Evolutionary conservation across 1,140 invertebrate species (phyloP), one percentile per base, ranked within the genome.

Genomic region (Pararge aegeria): DNA sequence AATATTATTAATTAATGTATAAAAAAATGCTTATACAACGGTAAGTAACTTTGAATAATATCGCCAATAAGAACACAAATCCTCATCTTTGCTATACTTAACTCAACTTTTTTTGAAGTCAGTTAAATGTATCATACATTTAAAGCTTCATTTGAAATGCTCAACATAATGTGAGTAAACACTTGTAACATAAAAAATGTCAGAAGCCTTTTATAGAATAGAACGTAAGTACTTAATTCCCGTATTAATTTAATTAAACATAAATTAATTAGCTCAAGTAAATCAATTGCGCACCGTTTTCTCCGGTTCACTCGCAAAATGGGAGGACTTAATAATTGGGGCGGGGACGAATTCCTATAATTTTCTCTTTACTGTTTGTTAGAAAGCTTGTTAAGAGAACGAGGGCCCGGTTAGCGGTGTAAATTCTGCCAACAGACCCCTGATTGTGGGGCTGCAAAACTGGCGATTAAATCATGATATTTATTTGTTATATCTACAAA

Each of bases 381-480:
- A 76, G 76, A 72, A 76, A 76, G 73, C 76, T 83, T 80, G 76
- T 83, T 81, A 80, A 77, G 77, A 76, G 73, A 73, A 72, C 66
- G 52, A 64, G 65, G 66, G 63, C 65, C 69, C 61, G 69, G 66
- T 61, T 68, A 63, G 70, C 64, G 75, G 77, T 80, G 77, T 80
- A 81, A 84, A 81, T 84, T 80, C 75, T 66, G 67, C 70, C 67
- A 74, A 71, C 70, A 70, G 72, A 65, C 68, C 61, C 20, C 40
- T 38, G 53, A 57, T 15, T 51, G 24, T 62, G 62, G 62, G 70
- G 75, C 78, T 61, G 69, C 42, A 19, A 15, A 40, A 57, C 5
- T 16, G n/a, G 55, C 55, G 19, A 5, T 30, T 10, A 29, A 55
- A 46, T 5, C 2, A 19, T 29, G 12, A 42, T 10, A 4, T 30